Percentiles rank a stretch among this genome's conserved stretches.
phyloP scores from a whole-genome alignment of 37 sponge, comb jelly and placozoan genomes.

The Eunapius fragilis region DNA sequence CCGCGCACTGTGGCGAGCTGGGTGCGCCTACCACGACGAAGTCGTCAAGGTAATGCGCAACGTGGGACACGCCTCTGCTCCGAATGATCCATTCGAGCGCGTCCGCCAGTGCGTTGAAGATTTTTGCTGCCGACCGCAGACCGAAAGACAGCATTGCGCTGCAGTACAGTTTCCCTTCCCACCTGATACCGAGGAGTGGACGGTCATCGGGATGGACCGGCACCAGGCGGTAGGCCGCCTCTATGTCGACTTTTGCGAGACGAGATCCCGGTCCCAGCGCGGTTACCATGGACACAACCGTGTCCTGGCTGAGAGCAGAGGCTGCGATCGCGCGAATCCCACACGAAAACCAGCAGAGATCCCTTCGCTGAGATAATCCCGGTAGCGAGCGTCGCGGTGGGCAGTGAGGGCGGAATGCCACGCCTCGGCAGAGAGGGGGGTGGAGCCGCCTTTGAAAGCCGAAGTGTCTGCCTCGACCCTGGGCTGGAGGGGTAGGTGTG shows the following conservation, averaged over 20 bases:
- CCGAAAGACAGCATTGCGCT: slow-evolving; percentile 21
- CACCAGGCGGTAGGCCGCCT: slow-evolving; percentile 15
- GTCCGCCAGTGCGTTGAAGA: slow-evolving; percentile 46
- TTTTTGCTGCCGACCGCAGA: slow-evolving; percentile 23
- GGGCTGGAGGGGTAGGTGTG: too few relatives aligned
- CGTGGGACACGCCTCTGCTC: not conserved
- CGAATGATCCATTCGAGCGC: slow-evolving; percentile 8
- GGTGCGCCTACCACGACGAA: slow-evolving; percentile 19
- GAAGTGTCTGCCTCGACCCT: too few relatives aligned
- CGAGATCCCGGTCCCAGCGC: slow-evolving; percentile 7
- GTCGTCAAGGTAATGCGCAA: slow-evolving; percentile 37
- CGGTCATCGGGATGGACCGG: slow-evolving; percentile 32
- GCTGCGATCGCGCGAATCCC: not conserved
- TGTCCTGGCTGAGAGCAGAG: not conserved
- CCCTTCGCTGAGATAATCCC: not conserved
- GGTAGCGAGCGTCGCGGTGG: not conserved
- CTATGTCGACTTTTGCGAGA: slow-evolving; percentile 40
- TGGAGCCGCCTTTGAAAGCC: not conserved
- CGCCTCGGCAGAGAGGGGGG: too few relatives aligned
- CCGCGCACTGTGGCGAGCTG: not conserved
- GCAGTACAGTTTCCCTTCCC: not conserved
- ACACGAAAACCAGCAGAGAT: not conserved
- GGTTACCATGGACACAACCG: not conserved
- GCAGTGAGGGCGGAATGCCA: not conserved
- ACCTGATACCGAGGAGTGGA: slow-evolving; percentile 25